phyloP scores from a whole-genome alignment of 2,888 invertebrate genomes.

The Chrysomela aeneicollis region DNA sequence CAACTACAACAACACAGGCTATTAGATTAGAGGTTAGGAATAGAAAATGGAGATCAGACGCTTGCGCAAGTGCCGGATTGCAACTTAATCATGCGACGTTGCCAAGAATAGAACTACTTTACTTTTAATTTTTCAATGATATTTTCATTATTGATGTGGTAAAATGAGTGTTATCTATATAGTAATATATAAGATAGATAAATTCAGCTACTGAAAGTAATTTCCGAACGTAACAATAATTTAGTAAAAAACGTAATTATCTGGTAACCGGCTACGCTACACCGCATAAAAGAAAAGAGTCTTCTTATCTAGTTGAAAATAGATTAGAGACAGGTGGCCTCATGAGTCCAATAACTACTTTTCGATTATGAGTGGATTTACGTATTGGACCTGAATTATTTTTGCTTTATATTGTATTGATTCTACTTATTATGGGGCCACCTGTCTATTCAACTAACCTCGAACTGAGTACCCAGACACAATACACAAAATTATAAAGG shows the following conservation, averaged over 20 bases:
- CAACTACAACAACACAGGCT: neutral
- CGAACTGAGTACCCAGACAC: no score
- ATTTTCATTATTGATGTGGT: constrained; percentile 5
- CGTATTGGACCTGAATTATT: no score
- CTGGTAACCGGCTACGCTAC: neutral
- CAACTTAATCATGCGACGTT: neutral
- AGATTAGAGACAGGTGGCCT: no score
- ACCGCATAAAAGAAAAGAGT: no score
- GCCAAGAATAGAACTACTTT: constrained; percentile 6
- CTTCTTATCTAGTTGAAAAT: no score
- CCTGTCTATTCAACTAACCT: no score
- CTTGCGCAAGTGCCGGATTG: constrained; percentile 9
- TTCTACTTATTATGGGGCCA: no score
- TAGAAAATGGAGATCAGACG: constrained; percentile 1
- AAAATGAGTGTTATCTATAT: constrained; percentile 1
- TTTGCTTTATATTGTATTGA: no score
- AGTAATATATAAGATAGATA: neutral
- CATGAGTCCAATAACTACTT: no score
- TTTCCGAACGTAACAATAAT: constrained; percentile 12
- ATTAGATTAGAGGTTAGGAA: neutral
- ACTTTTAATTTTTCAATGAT: constrained; percentile 2
- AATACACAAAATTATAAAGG: no score
- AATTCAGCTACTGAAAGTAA: neutral
- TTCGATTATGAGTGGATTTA: no score
- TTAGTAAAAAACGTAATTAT: neutral